Evolutionary conservation across 2,797 vertebrate genomes (phyloP).

Genomic region (Danio albolineatus): DNA sequence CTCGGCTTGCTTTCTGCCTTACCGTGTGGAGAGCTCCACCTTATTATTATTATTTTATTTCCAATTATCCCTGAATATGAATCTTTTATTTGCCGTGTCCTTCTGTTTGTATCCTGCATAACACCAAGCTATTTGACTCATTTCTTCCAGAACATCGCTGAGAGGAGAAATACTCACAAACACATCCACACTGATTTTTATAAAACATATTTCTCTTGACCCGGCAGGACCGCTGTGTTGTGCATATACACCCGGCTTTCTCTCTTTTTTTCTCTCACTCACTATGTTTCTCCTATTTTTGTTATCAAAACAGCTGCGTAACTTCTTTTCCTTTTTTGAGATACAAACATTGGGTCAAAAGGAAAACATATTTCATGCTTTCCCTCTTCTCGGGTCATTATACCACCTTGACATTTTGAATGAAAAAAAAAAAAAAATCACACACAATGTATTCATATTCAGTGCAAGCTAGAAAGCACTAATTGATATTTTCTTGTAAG

Average conservation of each 20-base stretch:
- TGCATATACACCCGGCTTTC: not conserved
- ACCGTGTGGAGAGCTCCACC: conserved; percentile 23
- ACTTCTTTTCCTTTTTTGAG: not conserved
- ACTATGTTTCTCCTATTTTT: not conserved
- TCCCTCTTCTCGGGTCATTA: not conserved
- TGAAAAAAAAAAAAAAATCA: not conserved
- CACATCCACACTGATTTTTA: not conserved
- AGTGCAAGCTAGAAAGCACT: not conserved
- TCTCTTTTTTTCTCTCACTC: not conserved
- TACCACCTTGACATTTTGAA: conserved; percentile 4
- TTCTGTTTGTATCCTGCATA: conserved; percentile 20
- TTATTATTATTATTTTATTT: conserved; percentile 42
- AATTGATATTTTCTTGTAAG: not conserved
- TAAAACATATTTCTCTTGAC: not conserved
- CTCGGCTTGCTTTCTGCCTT: conserved; percentile 1
- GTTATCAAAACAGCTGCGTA: not conserved
- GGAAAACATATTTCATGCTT: no score
- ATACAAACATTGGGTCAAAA: no score
- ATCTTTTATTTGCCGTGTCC: conserved; percentile 28
- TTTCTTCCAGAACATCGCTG: not conserved
- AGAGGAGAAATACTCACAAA: not conserved
- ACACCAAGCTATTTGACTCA: conserved; percentile 4
- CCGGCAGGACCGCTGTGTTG: not conserved
- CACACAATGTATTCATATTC: not conserved
- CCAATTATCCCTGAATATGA: conserved; percentile 34